Base-by-base conservation (phyloP, 2,113 vertebrate species). In the Catharus minimus region DNA sequence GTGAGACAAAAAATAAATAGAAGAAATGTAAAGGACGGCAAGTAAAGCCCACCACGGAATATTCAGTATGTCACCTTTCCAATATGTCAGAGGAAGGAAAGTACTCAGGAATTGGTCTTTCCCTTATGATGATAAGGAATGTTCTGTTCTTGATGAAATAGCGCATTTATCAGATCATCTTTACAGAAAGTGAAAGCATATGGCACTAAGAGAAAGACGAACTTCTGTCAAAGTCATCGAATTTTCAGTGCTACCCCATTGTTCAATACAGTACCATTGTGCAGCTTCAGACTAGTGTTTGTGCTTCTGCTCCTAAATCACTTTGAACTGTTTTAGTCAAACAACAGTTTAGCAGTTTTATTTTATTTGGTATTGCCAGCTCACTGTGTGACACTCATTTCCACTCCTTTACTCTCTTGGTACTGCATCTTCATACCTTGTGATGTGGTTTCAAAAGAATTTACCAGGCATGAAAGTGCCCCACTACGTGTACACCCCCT, bases 161-260 rank as follows among this genome's bases (percentile, higher is more conserved):
- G 19, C 23, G 1, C 6, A 41, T 46, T 69, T 61, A 27, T 33
- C 0, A 0, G 32, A 53, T 9, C 8, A 50, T 44, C 85, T 84
- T 71, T 71, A 41, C 3, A 30, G 15, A 53, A 19, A 66, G 9
- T 0, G 0, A 53, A 89, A 79, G 23, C 14, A 47, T 0, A 0
- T 52, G 44, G 5, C 13, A 38, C 23, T 41, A 21, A 68, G 15
- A 50, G 21, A 57, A 84, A 53, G 9, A 22, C 46, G 76, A 87
- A 41, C 4, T 56, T 72, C 46, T 49, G 4, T 23, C 61, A 36
- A 75, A 50, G 46, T 17, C 8, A 43, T 43, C 38, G 44, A 65
- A 38, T 65, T 77, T 89, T 65, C 56, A 69, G 13, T 65, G 15
- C 68, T 52, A 56, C 5, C 3, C 3, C 7, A 33, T 14, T 36